A percentile compares a stretch with the other conserved stretches of the same genome.
These are phyloP conservation scores for Leptinotarsa lineolata DNA, from an alignment of 1,140 invertebrate genomes.

Conservation along the genomic window DNA sequence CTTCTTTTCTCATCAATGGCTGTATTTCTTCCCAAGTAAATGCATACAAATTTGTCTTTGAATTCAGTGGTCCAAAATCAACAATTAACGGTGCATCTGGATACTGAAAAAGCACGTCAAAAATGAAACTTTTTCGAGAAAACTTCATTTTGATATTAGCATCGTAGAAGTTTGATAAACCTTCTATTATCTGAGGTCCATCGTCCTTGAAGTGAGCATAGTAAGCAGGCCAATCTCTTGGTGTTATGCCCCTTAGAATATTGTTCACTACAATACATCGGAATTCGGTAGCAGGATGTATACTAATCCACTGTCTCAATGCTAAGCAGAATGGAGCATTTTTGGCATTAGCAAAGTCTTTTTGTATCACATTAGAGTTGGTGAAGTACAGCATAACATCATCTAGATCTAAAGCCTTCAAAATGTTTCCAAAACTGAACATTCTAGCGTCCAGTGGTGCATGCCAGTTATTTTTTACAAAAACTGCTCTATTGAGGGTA, in stretches of 20 bases:
- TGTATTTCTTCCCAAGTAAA: conserved; percentile 52
- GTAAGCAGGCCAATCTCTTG: conserved; percentile 53
- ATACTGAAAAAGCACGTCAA: conserved; percentile 49
- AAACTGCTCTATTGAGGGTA: conserved; percentile 42
- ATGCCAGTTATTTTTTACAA: conserved; percentile 54
- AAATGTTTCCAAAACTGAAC: conserved; percentile 49
- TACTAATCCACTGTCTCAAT: conserved; percentile 48
- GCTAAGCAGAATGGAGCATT: conserved; percentile 47
- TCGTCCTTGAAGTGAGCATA: conserved; percentile 52
- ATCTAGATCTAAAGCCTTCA: conserved; percentile 48
- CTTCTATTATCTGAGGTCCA: conserved; percentile 47
- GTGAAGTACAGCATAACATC: conserved; percentile 49
- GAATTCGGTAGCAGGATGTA: conserved; percentile 53
- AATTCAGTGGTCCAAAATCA: conserved; percentile 51
- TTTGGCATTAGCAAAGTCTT: conserved; percentile 48
- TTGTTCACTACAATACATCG: conserved; percentile 52
- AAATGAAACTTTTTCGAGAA: conserved; percentile 45
- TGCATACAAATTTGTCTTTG: conserved; percentile 51
- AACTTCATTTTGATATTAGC: conserved; percentile 45
- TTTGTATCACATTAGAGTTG: conserved; percentile 45
- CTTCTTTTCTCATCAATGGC: conserved; percentile 46
- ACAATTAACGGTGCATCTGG: conserved; percentile 46
- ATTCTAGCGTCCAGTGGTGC: conserved; percentile 52
- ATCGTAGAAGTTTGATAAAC: conserved; percentile 45
- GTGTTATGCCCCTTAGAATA: conserved; percentile 50